phyloP scores from a whole-genome alignment of 2,888 invertebrate species.

The Osedax fenrisi region DNA sequence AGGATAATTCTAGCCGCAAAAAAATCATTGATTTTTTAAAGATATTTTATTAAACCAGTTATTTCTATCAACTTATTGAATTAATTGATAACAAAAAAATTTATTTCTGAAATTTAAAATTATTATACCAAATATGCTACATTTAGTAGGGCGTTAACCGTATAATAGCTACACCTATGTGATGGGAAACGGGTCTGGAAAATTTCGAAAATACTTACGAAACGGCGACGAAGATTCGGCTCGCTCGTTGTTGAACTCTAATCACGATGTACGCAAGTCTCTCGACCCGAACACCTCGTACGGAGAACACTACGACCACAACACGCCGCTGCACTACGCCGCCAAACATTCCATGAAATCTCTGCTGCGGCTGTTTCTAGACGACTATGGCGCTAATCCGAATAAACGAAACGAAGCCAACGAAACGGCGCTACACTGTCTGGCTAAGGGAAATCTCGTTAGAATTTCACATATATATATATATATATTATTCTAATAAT shows the following conservation, averaged over 20 bases:
- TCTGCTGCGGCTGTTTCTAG: slow-evolving; percentile 58
- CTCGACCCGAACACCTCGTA: slow-evolving; percentile 61
- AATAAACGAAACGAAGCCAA: slow-evolving; percentile 60
- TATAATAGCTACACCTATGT: too few relatives aligned
- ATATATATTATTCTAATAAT: too few relatives aligned
- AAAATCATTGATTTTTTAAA: too few relatives aligned
- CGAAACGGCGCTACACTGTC: slow-evolving; percentile 59
- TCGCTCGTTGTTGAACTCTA: slow-evolving; percentile 59
- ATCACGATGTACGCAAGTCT: slow-evolving; percentile 58
- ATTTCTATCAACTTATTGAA: too few relatives aligned
- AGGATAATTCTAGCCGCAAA: neutral
- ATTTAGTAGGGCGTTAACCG: too few relatives aligned
- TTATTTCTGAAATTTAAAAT: too few relatives aligned
- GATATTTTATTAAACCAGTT: too few relatives aligned
- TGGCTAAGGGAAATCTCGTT: slow-evolving; percentile 49
- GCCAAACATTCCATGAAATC: slow-evolving; percentile 60
- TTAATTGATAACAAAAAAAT: too few relatives aligned
- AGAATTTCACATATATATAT: too few relatives aligned
- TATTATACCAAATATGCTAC: too few relatives aligned
- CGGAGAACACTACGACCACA: slow-evolving; percentile 59
- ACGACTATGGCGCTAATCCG: slow-evolving; percentile 60
- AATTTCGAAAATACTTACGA: slow-evolving; percentile 61
- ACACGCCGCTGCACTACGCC: slow-evolving; percentile 61
- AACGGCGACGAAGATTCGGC: slow-evolving; percentile 63
- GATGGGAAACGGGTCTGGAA: slow-evolving; percentile 63